phyloP scores from a whole-genome alignment of 1,140 invertebrate genomes.

The Cyclargus thomasi region DNA sequence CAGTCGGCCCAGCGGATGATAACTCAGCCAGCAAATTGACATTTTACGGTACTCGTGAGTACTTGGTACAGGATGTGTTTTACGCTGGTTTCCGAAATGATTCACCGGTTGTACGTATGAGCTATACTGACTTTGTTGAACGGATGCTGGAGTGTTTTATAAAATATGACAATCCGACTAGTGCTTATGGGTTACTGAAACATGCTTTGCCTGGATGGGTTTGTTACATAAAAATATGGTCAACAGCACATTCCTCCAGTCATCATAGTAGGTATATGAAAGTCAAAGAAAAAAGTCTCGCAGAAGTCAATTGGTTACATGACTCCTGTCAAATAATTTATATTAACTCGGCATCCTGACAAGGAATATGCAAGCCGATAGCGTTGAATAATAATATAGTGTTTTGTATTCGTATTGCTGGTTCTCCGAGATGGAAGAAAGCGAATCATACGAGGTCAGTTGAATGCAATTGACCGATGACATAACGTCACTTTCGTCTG shows the following conservation, averaged over 20 bases:
- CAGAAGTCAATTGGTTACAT: too few relatives aligned
- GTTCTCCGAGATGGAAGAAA: neutral
- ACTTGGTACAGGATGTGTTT: neutral
- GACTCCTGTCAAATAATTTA: too few relatives aligned
- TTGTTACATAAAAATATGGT: too few relatives aligned
- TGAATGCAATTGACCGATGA: conserved; percentile 1
- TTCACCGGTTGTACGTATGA: neutral
- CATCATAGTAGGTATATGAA: too few relatives aligned
- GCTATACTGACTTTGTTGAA: too few relatives aligned
- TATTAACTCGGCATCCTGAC: too few relatives aligned
- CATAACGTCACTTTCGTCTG: conserved; percentile 14
- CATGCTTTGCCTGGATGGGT: too few relatives aligned
- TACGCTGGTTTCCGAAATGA: conserved; percentile 2
- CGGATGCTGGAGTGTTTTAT: too few relatives aligned
- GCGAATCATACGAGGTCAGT: neutral
- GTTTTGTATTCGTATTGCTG: neutral
- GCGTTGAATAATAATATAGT: neutral
- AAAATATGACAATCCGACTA: too few relatives aligned
- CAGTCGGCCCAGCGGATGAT: neutral
- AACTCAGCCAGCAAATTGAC: neutral
- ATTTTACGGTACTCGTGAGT: neutral
- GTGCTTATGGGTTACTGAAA: too few relatives aligned
- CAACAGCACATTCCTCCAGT: too few relatives aligned
- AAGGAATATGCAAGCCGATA: neutral
- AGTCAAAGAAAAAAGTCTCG: too few relatives aligned